Evolutionary conservation across 2,113 vertebrate genomes (phyloP).

Genomic region (Etheostoma spectabile): DNA sequence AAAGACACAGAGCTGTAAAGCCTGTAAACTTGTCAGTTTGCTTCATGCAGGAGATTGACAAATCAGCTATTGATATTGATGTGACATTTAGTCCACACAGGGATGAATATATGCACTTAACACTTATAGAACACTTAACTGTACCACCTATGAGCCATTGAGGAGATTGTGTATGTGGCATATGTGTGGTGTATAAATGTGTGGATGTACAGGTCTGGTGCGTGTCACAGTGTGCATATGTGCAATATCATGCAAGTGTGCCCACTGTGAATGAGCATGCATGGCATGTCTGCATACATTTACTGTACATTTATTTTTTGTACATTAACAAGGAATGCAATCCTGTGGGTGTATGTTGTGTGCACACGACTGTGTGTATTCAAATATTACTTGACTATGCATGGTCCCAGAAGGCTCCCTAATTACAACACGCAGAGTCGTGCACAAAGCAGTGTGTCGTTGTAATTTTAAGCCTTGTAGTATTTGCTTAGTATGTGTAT

Average conservation of each 20-base stretch:
- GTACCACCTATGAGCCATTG: background rate
- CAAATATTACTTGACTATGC: background rate
- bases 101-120: slow-evolving; percentile 1
- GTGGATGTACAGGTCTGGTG: background rate
- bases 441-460: background rate
- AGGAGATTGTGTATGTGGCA: background rate
- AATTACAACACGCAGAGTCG: background rate
- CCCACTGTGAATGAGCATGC: slow-evolving; percentile 1
- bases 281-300: background rate
- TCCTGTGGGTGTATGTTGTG: background rate
- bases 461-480: background rate
- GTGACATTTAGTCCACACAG: slow-evolving; percentile 29
- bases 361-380: background rate
- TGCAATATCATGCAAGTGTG: background rate
- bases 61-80: background rate
- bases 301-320: background rate
- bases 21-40: slow-evolving; percentile 17
- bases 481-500: too few relatives aligned
- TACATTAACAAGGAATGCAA: slow-evolving; percentile 29
- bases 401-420: background rate
- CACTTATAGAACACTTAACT: background rate
- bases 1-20: background rate
- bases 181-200: background rate
- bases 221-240: background rate
- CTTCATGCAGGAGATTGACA: slow-evolving; percentile 1